phyloP scores from a whole-genome alignment of 2,888 invertebrate genomes.

The Drosophila mayaguana region DNA sequence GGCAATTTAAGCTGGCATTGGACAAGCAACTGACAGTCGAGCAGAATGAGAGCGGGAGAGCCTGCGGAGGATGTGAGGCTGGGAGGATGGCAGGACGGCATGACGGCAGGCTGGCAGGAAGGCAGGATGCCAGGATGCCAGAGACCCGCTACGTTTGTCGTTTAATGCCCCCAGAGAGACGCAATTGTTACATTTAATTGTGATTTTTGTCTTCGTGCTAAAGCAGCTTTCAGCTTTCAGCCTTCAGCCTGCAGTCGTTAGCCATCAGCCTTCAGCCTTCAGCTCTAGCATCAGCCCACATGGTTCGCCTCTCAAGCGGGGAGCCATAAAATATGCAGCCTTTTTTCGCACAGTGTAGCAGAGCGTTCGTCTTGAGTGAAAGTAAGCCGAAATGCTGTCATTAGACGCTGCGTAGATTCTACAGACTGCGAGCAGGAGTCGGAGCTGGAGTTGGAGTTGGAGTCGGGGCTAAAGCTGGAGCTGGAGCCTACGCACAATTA shows the following conservation, averaged over 20 bases:
- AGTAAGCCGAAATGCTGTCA: conserved; percentile 76
- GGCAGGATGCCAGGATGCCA: conserved; percentile 19
- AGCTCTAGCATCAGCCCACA: conserved; percentile 13
- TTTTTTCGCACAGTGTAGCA: conserved; percentile 43
- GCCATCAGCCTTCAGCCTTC: conserved; percentile 17
- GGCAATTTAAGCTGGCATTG: conserved; percentile 81
- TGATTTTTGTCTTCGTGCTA: conserved; percentile 71
- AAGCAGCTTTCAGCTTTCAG: conserved; percentile 42
- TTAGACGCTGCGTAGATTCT: conserved; percentile 31
- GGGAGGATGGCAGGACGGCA: not conserved
- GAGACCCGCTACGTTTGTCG: conserved; percentile 54
- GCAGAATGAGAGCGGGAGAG: not conserved
- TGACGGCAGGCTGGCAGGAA: conserved; percentile 3
- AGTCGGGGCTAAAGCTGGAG: not conserved
- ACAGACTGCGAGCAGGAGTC: not conserved
- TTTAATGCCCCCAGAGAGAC: conserved; percentile 75
- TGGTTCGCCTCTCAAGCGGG: conserved; percentile 10
- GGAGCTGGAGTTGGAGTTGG: not conserved
- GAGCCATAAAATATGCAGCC: conserved; percentile 65
- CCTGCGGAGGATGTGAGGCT: not conserved
- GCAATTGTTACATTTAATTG: conserved; percentile 81
- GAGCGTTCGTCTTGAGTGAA: conserved; percentile 56
- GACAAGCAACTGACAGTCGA: conserved; percentile 74
- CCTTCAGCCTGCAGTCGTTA: conserved; percentile 21
- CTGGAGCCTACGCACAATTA: conserved; percentile 61